Conservation (phyloP, 2,888 invertebrate genomes). For the Lithophane ornitopus region DNA sequence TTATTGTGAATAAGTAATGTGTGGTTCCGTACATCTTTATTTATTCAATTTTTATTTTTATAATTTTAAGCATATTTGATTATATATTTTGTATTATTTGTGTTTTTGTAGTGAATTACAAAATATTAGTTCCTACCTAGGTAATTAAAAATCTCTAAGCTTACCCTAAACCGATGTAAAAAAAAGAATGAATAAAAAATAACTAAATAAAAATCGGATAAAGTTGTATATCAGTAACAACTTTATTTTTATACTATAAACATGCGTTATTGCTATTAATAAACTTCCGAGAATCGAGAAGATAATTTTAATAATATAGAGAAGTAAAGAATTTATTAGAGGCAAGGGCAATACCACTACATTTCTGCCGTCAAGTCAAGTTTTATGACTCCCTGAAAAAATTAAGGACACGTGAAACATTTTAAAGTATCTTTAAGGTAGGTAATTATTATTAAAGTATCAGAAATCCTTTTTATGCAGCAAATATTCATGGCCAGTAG, state of each 20-base stretch:
- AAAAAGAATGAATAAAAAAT: no score
- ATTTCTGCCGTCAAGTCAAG: not conserved
- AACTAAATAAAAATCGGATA: no score
- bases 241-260: not conserved
- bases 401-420: not conserved
- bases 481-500: not conserved
- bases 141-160: not conserved
- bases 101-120: not conserved
- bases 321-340: not conserved
- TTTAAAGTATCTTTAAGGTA: not conserved
- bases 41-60: no score
- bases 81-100: not conserved
- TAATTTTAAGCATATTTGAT: no score
- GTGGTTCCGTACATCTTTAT: conserved; percentile 52
- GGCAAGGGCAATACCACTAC: not conserved
- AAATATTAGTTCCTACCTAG: not conserved
- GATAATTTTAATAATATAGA: not conserved
- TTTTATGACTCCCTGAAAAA: not conserved
- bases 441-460: not conserved
- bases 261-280: not conserved
- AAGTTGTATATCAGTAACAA: no score
- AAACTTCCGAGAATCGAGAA: not conserved
- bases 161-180: not conserved
- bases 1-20: not conserved
- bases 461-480: not conserved